A percentile compares a stretch with the other conserved stretches of the same genome.
These are phyloP conservation scores for Torymus auratus DNA, from an alignment of 2,888 invertebrate genomes.

Conservation along the genomic window DNA sequence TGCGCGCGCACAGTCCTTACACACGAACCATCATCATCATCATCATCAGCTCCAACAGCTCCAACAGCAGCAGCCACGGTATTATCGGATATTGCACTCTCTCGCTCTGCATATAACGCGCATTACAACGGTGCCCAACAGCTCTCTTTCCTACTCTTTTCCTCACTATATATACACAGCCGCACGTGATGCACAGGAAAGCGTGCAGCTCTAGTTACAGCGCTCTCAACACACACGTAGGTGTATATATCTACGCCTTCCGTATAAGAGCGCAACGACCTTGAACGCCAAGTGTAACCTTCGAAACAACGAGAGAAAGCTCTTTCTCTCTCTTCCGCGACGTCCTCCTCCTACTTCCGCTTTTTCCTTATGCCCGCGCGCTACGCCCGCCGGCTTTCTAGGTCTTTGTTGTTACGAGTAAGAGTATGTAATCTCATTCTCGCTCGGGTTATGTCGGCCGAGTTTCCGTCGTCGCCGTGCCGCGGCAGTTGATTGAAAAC, in stretches of 20 bases:
- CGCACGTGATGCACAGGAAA: constrained; percentile 55
- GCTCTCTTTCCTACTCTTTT: constrained; percentile 43
- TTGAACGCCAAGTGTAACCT: constrained; percentile 58
- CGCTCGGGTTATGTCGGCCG: background rate
- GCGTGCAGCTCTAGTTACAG: constrained; percentile 59
- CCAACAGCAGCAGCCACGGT: no score
- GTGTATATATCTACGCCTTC: background rate
- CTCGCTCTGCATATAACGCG: constrained; percentile 24
- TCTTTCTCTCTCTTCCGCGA: no score
- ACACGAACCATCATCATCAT: no score
- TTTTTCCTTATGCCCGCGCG: background rate
- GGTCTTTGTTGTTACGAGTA: no score
- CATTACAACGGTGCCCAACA: constrained; percentile 44
- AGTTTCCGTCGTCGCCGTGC: constrained; percentile 1
- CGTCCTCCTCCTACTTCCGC: background rate
- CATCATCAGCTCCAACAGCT: no score
- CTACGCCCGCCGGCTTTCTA: background rate
- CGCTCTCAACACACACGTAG: background rate
- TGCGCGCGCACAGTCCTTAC: no score
- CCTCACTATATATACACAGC: no score
- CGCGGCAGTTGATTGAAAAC: background rate
- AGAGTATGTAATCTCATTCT: no score
- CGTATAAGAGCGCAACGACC: constrained; percentile 59
- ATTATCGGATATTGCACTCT: no score
- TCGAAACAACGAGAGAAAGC: constrained; percentile 11